A percentile compares a stretch with the other conserved stretches of the same genome.
phyloP scores from a whole-genome alignment of 1,140 invertebrate species.

The Diachasmimorpha longicaudata region DNA sequence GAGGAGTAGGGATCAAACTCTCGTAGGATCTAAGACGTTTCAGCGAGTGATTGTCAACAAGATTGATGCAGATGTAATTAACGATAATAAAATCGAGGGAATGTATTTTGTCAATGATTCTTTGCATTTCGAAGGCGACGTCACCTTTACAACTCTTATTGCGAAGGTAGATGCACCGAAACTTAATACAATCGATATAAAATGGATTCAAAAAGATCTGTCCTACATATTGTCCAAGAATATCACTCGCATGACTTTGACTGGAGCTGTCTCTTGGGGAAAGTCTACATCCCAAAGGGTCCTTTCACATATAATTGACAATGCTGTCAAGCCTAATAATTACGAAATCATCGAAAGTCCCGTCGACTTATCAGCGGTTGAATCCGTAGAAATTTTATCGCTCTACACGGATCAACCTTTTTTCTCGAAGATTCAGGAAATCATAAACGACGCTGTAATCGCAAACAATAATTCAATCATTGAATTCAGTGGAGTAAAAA shows the following conservation, averaged over 20 bases:
- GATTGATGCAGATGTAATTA: constrained; percentile 31
- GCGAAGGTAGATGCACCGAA: constrained; percentile 28
- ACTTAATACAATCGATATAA: constrained; percentile 18
- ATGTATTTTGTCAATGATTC: constrained; percentile 36
- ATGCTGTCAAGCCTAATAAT: background rate
- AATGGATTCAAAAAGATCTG: constrained; percentile 29
- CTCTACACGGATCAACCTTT: background rate
- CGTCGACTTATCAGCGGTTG: background rate
- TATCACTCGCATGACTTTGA: background rate
- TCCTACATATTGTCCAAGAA: constrained; percentile 21
- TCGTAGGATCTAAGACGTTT: constrained; percentile 21
- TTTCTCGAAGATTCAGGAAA: background rate
- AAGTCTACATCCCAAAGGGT: background rate
- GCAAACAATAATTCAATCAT: background rate
- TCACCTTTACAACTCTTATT: constrained; percentile 35
- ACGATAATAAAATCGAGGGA: constrained; percentile 22
- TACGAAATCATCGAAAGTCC: background rate
- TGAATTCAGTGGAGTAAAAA: constrained; percentile 37
- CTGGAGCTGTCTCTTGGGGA: background rate
- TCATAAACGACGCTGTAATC: background rate
- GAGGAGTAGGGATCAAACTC: constrained; percentile 30
- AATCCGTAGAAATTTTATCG: background rate
- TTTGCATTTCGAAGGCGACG: constrained; percentile 28
- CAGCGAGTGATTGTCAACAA: constrained; percentile 25
- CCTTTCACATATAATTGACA: background rate